Percentiles rank a stretch among this genome's conserved stretches.
phyloP scores from a whole-genome alignment of 2,113 vertebrate species.

The Serinus canaria region DNA sequence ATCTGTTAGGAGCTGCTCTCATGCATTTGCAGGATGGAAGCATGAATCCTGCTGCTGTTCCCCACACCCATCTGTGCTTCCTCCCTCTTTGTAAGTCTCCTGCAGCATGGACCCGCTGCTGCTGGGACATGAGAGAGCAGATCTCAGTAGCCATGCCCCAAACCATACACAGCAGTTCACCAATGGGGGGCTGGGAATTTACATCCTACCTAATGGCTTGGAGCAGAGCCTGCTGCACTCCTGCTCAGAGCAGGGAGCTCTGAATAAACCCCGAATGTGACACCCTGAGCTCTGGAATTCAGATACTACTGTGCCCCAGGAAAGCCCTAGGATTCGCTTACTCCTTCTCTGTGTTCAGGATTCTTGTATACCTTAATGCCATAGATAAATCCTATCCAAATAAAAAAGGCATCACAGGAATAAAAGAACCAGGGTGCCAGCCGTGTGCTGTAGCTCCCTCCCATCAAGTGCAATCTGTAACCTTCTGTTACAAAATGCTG shows the following conservation, averaged over 20 bases:
- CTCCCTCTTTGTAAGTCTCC: neutral
- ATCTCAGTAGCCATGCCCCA: neutral
- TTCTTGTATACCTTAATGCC: neutral
- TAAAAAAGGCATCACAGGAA: neutral
- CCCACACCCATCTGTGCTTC: neutral
- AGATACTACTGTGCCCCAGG: rapidly evolving
- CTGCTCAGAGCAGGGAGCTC: neutral
- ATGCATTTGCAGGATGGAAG: neutral
- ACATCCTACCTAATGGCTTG: neutral
- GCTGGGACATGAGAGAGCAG: neutral
- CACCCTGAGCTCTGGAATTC: neutral
- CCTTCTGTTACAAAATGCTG: slow-evolving; percentile 42
- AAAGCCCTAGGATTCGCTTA: neutral
- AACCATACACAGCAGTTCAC: neutral
- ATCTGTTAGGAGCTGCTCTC: neutral
- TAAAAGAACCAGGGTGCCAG: neutral
- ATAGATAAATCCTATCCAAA: neutral
- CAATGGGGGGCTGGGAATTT: neutral
- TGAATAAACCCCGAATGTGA: neutral
- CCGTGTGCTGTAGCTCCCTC: neutral
- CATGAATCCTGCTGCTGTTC: neutral
- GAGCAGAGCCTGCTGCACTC: neutral
- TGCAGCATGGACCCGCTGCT: rapidly evolving
- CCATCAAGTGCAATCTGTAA: slow-evolving; percentile 5
- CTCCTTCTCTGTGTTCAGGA: neutral